Evolutionary conservation across 1,140 invertebrate species (phyloP).

Genomic region (Ganaspis sp.): DNA sequence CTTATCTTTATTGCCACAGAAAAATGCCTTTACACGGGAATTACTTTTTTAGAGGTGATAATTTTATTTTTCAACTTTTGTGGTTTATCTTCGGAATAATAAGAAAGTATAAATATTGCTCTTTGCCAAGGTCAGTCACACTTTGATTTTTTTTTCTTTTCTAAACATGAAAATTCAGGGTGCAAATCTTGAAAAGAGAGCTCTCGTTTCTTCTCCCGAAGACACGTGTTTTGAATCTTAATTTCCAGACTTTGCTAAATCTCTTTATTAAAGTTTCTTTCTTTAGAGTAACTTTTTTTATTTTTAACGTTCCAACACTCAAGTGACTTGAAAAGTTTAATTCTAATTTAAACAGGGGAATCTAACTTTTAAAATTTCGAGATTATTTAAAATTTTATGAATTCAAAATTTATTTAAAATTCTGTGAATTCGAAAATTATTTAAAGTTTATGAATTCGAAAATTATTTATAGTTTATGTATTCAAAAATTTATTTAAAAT

Average conservation of each 20-base stretch:
- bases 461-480: no score
- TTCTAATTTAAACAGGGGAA: no score
- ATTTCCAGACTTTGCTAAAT: not conserved
- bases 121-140: not conserved
- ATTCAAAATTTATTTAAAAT: no score
- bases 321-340: no score
- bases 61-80: not conserved
- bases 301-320: not conserved
- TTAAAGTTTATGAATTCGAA: no score
- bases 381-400: no score
- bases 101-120: not conserved
- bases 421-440: no score
- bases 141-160: not conserved
- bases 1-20: not conserved
- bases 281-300: not conserved
- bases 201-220: not conserved
- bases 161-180: constrained; percentile 14
- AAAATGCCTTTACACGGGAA: not conserved
- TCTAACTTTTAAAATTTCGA: no score
- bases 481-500: no score
- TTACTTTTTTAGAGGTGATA: not conserved
- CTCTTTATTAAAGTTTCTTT: not conserved
- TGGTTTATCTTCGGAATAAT: not conserved
- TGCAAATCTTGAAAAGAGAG: not conserved
- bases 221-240: constrained; percentile 27